Evolutionary conservation across 2,797 vertebrate species (phyloP).

Genomic region (Cichlasoma orientale): DNA sequence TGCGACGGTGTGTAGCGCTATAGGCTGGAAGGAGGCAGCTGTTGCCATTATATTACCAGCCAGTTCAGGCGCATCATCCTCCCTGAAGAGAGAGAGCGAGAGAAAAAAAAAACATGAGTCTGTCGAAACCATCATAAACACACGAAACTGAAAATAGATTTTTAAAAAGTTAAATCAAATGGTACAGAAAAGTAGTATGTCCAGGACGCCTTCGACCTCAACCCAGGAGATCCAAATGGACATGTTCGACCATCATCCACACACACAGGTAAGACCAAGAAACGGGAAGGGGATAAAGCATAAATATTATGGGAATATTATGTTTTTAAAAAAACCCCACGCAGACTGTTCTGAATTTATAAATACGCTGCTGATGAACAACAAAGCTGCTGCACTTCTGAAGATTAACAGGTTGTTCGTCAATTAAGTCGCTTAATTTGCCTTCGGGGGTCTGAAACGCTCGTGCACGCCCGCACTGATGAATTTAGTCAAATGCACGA

Average conservation of each 20-base stretch:
- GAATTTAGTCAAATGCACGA: background rate
- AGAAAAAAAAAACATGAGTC: constrained; percentile 59
- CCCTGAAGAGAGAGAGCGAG: background rate
- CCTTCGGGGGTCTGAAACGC: background rate
- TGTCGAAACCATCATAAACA: constrained; percentile 48
- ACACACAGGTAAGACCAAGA: constrained; percentile 88
- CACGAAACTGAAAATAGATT: constrained; percentile 62
- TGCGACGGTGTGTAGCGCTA: constrained; percentile 58
- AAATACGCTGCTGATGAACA: background rate
- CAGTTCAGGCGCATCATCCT: constrained; percentile 45
- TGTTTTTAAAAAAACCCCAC: background rate
- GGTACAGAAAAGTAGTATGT: constrained; percentile 99
- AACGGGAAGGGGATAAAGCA: background rate
- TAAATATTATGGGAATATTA: background rate
- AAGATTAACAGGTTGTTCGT: constrained; percentile 76
- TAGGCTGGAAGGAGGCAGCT: constrained; percentile 72
- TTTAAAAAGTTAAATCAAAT: constrained; percentile 87
- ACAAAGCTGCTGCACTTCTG: constrained; percentile 29
- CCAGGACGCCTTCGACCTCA: constrained; percentile 95
- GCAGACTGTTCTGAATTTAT: background rate
- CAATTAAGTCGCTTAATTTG: constrained; percentile 37
- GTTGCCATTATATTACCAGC: constrained; percentile 67
- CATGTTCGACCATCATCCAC: constrained; percentile 93
- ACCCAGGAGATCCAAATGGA: constrained; percentile 99
- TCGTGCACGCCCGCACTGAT: background rate